Evolutionary conservation across 2,888 invertebrate genomes (phyloP), one percentile per base, ranked within the genome.

Genomic region (Leptopilina syphax): DNA sequence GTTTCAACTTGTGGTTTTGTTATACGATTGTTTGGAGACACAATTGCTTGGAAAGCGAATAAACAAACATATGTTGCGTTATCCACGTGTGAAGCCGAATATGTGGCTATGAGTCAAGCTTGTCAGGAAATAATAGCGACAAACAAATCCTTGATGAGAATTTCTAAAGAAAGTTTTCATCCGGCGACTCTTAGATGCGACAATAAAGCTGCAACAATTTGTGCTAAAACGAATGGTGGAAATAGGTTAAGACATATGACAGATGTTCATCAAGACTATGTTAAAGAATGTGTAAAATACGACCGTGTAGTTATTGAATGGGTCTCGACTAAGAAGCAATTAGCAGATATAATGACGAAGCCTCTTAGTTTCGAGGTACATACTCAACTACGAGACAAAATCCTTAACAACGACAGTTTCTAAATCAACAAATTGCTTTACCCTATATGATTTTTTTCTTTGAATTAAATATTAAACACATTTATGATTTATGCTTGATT

Each of bases 291-390:
- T 63, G 63, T 63, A 2, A 76, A 41, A n/a, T 10, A 63, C 6
- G 44, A 44, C 12, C 12, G 66, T 60, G 76, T 76, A 7, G 24
- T 10, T n/a, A 76, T 77, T 27, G 60, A 76, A 68, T 78, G 80
- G 76, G 73, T 76, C 44, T 60, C 27, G 3, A 27, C 27, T 27
- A 27, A 27, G 27, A 27, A 27, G 3, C 27, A 27, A 27, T 27
- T 27, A 3, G 27, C 27, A 2, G 27, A 27, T 3, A 27, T 27
- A 2, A 27, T 27, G 27, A 27, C 27, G 27, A 27, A 27, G 3
- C 27, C 27, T 27, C 27, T 27, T 27, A 2, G 2, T 27, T 27
- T 27, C 27, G 27, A 27, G 3, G 27, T 27, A 2, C 27, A 27
- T 3, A 3, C 27, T 27, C 1, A 27, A 27, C 3, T 27, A 27